Percentiles rank a stretch among this genome's conserved stretches.
These are phyloP conservation scores for Apus apus DNA, from an alignment of 2,113 vertebrate species.

Conservation along the genomic window DNA sequence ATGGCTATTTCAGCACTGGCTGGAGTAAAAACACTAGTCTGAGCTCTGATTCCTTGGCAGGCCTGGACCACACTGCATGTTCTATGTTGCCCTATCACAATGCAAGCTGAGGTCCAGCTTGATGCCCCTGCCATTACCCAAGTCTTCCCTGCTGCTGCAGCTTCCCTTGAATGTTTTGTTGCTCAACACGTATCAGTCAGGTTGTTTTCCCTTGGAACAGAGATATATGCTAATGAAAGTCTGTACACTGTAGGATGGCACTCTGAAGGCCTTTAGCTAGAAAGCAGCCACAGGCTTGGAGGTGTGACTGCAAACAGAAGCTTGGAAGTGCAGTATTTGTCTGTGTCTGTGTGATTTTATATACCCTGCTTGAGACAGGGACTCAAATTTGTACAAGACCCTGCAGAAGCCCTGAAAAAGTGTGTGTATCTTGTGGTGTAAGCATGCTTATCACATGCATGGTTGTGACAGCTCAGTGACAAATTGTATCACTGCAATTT, in stretches of 20 bases:
- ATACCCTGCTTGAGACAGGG: not conserved
- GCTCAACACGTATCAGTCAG: fast-evolving
- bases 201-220: not conserved
- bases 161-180: not conserved
- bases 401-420: not conserved
- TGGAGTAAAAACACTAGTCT: not conserved
- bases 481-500: not conserved
- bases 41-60: not conserved
- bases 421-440: not conserved
- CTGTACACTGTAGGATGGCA: not conserved
- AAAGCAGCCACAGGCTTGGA: not conserved
- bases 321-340: not conserved
- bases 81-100: not conserved
- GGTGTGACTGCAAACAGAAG: not conserved
- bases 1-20: fast-evolving
- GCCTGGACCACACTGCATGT: not conserved
- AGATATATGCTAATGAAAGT: not conserved
- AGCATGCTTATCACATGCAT: fast-evolving
- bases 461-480: not conserved
- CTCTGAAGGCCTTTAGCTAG: not conserved
- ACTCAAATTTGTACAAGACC: not conserved
- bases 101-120: not conserved
- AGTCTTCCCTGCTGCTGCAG: not conserved
- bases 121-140: not conserved
- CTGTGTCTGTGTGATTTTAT: not conserved